Evolutionary conservation across 1,140 invertebrate genomes (phyloP).

Genomic region (Pentalonia nigronervosa): DNA sequence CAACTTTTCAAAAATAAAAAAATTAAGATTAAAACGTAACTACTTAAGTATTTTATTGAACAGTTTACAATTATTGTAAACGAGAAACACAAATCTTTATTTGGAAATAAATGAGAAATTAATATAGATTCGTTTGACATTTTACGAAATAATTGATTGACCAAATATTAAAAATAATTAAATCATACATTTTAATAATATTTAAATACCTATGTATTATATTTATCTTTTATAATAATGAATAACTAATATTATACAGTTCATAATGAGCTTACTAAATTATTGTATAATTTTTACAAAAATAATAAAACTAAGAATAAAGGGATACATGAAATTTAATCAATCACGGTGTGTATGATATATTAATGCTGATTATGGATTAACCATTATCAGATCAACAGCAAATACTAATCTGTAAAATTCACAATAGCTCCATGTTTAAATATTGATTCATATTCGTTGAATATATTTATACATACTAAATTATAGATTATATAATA

Average conservation of each 20-base stretch:
- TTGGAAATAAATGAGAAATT: background rate
- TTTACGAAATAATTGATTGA: background rate
- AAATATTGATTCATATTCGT: background rate
- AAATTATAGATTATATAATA: slow-evolving; percentile 8
- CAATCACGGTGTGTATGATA: background rate
- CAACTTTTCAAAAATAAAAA: background rate
- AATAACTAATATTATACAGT: background rate
- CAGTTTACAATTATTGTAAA: background rate
- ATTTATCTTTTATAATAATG: background rate
- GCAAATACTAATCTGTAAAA: background rate
- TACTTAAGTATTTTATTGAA: background rate
- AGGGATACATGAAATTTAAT: background rate
- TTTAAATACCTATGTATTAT: background rate
- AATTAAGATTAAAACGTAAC: background rate
- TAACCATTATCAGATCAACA: background rate
- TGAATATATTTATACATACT: slow-evolving; percentile 21
- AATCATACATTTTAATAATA: background rate
- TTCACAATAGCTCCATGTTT: background rate
- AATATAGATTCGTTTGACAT: background rate
- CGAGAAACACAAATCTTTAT: background rate
- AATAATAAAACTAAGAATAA: background rate
- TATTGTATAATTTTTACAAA: background rate
- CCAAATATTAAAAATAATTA: background rate
- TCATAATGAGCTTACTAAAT: background rate
- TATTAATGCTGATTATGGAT: background rate